Base-by-base conservation (phyloP, 2,888 invertebrate species). In the Ochropleura plecta region DNA sequence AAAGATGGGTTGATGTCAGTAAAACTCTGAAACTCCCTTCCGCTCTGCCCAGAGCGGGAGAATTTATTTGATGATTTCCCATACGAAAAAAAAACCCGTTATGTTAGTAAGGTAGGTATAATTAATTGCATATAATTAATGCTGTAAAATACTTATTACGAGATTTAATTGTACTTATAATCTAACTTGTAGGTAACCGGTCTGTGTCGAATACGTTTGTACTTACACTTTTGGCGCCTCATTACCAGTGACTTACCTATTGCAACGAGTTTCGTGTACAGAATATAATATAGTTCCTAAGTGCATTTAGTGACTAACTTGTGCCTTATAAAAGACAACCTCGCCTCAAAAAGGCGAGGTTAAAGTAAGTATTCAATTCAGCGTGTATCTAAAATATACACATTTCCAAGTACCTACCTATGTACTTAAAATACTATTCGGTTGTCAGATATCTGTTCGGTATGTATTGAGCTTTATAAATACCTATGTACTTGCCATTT, bases 131-230 rank as follows among this genome's bases (percentile, higher is more conserved):
- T 49, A 71, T 49, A 78, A 71, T 66, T 51, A 20, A 55, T 72
- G 59, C 74, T 55, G 66, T 72, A 53, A 44, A 53, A 44, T 53
- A 53, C 48, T 48, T 30, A 55, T 59, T 74, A 74, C 20, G n/a
- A 71, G 73, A 62, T 63, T 74, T 60, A 59, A 74, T 74, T 74
- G 63, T 72, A 30, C 30, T 30, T 30, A 59, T 49, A 70, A 69
- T 30, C 62, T 73, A 63, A 81, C 65, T 71, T 78, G n/a, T 72
- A n/a, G n/a, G n/a, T n/a, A 78, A 82, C 74, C 62, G 57, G 14
- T 49, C 46, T 78, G 46, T 82, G 72, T 78, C 79, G 14, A 66
- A 64, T 49, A 60, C 49, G 49, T 74, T 74, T 72, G 48, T 68
- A 46, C 60, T 42, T 63, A 71, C 40, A 69, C 53, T 71, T 78